Percentiles rank a stretch among this genome's conserved stretches.
These are phyloP conservation scores for Amorpha juglandis DNA, from an alignment of 2,888 invertebrate species.

Conservation along the genomic window DNA sequence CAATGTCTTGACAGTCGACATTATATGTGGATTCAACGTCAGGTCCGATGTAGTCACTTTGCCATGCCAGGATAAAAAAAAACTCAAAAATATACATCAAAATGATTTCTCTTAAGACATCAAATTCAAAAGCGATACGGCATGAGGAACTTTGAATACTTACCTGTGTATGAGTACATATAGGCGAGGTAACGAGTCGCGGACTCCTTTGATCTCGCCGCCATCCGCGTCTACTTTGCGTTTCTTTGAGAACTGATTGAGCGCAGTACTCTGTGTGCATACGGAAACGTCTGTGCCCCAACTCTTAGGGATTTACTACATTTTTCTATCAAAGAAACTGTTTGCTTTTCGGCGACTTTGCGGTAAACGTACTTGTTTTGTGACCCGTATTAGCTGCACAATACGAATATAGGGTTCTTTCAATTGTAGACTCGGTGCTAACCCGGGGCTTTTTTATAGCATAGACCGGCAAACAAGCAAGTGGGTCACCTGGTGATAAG, in stretches of 20 bases:
- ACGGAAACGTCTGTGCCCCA: slow-evolving; percentile 68
- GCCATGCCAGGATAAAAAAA: too few relatives aligned
- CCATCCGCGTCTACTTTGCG: slow-evolving; percentile 65
- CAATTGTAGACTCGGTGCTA: too few relatives aligned
- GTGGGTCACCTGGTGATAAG: too few relatives aligned
- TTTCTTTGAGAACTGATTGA: slow-evolving; percentile 80
- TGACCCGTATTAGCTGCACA: slow-evolving; percentile 3
- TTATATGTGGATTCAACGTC: too few relatives aligned
- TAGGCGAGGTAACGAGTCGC: slow-evolving; percentile 55
- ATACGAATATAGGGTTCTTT: too few relatives aligned
- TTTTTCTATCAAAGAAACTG: slow-evolving; percentile 61
- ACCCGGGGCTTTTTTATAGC: too few relatives aligned
- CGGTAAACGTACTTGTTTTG: slow-evolving; percentile 16
- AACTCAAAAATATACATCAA: neutral
- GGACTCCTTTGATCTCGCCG: slow-evolving; percentile 66
- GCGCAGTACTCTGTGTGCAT: slow-evolving; percentile 77
- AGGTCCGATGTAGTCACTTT: too few relatives aligned
- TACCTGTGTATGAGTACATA: slow-evolving; percentile 39
- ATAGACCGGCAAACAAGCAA: too few relatives aligned
- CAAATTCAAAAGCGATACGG: slow-evolving; percentile 24
- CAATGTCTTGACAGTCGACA: too few relatives aligned
- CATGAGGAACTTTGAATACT: slow-evolving; percentile 25
- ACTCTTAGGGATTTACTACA: slow-evolving; percentile 61
- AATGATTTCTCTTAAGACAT: slow-evolving; percentile 3
- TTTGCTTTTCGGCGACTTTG: slow-evolving; percentile 48